Base-by-base conservation (phyloP, 1,140 invertebrate genomes). In the Cyphomyrmex costatus region DNA sequence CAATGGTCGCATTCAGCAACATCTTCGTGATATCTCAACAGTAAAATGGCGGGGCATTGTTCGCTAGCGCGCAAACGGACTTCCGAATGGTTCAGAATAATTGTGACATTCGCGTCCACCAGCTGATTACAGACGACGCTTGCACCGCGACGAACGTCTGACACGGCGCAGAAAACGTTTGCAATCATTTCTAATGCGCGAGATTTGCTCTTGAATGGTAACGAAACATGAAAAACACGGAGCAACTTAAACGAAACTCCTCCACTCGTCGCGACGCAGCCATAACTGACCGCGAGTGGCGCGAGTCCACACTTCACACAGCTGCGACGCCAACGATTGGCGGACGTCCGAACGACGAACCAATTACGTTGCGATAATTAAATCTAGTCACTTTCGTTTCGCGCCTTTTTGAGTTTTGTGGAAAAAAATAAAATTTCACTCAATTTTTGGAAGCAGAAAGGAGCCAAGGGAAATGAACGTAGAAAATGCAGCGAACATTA, bases 341-440 rank as follows among this genome's bases (percentile, higher is more conserved):
- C 7, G n/a, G 5, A 0, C 2, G 4, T n/a, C 24, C 2, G 14
- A 33, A 16, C 12, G 49, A 21, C 27, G 19, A 27, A 8, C 49
- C 51, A 74, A 74, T 74, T 30, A 33, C 27, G 24, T 30, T 5
- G 19, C 24, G 12, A n/a, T 16, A 70, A 16, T 70, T 27, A 10
- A 30, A 4, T 5, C 24, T 30, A 7, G 51, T 33, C 27, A 16
- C 16, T 30, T 30, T 36, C 24, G 3, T 3, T 19, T 51, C 42
- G 42, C 21, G 42, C 14, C 42, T 30, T 27, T 53, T 4, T 51
- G 14, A 68, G 76, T 24, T 73, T 83, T 60, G 85, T 78, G 86
- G 76, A 77, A 88, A 51, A 77, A 88, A 51, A 84, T 63, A 60
- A 63, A 74, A 53, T 86, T n/a, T 65, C 30, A 7, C 5, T 33